Conservation (phyloP, 1,140 invertebrate species). For the Pentalonia nigronervosa region DNA sequence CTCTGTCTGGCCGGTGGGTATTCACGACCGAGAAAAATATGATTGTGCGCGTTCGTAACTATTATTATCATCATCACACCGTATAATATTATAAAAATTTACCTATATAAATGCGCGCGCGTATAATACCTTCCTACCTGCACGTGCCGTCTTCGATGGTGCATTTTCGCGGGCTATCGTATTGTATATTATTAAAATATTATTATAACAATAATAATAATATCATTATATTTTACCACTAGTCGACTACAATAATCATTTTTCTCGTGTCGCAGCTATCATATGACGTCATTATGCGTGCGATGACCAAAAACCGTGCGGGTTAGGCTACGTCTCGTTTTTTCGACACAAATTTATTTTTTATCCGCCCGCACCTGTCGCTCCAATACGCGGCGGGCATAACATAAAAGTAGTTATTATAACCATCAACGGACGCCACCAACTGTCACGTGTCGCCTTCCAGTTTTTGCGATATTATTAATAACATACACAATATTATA, state of each 20-base stretch:
- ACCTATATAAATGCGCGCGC: neutral
- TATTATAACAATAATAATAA: too few species aligned
- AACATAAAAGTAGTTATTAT: neutral
- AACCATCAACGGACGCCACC: neutral
- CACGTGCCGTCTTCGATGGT: neutral
- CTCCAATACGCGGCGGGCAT: too few species aligned
- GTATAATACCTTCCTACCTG: too few species aligned
- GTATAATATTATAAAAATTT: neutral
- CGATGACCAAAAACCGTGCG: neutral
- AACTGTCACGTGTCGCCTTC: neutral
- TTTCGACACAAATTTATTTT: neutral
- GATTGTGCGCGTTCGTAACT: conserved; percentile 19
- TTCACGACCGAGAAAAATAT: conserved; percentile 46
- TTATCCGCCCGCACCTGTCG: neutral
- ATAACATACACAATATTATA: neutral
- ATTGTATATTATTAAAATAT: neutral
- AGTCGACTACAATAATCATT: neutral
- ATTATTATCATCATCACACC: neutral
- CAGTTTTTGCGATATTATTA: neutral
- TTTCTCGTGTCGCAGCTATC: neutral
- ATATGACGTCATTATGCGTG: too few species aligned
- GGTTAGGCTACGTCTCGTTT: neutral
- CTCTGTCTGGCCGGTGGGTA: neutral
- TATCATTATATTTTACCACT: too few species aligned
- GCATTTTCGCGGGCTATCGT: neutral